Conservation (phyloP, 2,888 invertebrate species). For the Lasioglossum lativentre region DNA sequence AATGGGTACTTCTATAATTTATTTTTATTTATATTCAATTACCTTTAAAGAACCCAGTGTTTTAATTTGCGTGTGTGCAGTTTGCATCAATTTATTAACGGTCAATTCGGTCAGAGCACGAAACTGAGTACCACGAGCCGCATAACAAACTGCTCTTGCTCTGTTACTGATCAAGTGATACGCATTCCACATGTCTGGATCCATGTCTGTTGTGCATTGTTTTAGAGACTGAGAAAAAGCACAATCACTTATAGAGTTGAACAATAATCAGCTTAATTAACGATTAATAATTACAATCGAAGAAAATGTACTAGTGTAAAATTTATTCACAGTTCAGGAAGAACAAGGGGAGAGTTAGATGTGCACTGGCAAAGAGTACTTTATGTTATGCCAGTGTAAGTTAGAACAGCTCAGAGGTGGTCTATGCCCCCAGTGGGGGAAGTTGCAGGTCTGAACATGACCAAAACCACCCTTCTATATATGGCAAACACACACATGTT, state of each 20-base stretch:
- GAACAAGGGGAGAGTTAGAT: not conserved
- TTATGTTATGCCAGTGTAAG: slow-evolving; percentile 19
- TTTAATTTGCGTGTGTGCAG: slow-evolving; percentile 85
- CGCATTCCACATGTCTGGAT: slow-evolving; percentile 89
- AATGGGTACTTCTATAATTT: not conserved
- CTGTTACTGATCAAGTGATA: slow-evolving; percentile 89
- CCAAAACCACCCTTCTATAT: slow-evolving; percentile 61
- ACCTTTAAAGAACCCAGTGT: slow-evolving; percentile 85
- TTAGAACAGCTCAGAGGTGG: slow-evolving; percentile 64
- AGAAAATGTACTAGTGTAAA: not conserved
- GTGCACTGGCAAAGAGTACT: slow-evolving; percentile 1
- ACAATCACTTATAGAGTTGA: not conserved
- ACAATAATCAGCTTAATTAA: not conserved
- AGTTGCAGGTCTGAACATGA: slow-evolving; percentile 78
- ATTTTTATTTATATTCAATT: slow-evolving; percentile 32
- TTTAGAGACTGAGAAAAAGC: slow-evolving; percentile 85
- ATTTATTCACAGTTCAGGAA: not conserved
- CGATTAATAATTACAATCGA: not conserved
- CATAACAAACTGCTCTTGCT: slow-evolving; percentile 89
- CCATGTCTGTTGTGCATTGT: slow-evolving; percentile 89
- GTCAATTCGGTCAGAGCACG: slow-evolving; percentile 88
- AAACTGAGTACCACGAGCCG: slow-evolving; percentile 88
- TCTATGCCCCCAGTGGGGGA: slow-evolving; percentile 65
- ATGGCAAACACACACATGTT: not conserved
- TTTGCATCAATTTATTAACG: slow-evolving; percentile 87